Evolutionary conservation across 2,888 invertebrate genomes (phyloP).

Genomic region (Neoaliturus tenellus): DNA sequence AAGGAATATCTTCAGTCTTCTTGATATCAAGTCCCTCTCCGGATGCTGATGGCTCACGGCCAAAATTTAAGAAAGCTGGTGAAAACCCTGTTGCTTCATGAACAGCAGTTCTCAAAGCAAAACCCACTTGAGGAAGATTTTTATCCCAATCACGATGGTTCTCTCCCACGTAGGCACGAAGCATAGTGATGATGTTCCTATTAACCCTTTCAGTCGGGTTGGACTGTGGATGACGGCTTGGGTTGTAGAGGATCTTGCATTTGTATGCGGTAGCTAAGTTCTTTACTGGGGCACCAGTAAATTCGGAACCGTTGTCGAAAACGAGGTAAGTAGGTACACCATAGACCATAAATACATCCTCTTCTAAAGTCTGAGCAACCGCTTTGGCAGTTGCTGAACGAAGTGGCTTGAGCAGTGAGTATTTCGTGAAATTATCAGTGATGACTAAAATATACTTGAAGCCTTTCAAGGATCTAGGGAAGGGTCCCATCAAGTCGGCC

Average conservation of each 20-base stretch:
- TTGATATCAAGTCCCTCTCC: neutral
- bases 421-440: conserved; percentile 65
- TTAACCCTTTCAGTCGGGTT: conserved; percentile 61
- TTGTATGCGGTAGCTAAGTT: neutral
- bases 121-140: neutral
- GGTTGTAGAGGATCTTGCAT: neutral
- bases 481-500: conserved; percentile 58
- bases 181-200: conserved; percentile 63
- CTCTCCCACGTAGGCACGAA: conserved; percentile 59
- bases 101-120: neutral
- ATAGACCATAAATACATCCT: conserved; percentile 54
- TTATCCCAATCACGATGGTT: conserved; percentile 1
- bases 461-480: conserved; percentile 52
- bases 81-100: neutral
- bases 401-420: conserved; percentile 63
- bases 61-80: conserved; percentile 7
- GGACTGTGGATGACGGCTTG: conserved; percentile 60
- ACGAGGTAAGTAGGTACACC: conserved; percentile 42
- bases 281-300: neutral
- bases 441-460: conserved; percentile 65
- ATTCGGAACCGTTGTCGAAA: conserved; percentile 52
- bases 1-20: neutral
- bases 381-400: conserved; percentile 60
- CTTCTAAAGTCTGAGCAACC: conserved; percentile 61
- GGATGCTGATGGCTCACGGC: neutral